Evolutionary conservation across 2,797 vertebrate species (phyloP).

Genomic region (Cyprinella venusta): DNA sequence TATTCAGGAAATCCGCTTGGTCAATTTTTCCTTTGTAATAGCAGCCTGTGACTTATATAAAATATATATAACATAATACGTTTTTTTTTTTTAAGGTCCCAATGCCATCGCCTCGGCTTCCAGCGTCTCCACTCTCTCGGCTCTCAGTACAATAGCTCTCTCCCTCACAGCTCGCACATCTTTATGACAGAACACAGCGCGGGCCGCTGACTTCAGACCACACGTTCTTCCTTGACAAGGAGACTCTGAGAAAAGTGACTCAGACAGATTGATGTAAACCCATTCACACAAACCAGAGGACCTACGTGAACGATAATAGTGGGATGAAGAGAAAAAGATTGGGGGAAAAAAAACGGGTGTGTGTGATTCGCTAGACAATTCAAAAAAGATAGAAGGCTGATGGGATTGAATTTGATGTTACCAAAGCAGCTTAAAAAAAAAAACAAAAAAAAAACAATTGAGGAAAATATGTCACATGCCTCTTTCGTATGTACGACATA

Average conservation of each 20-base stretch:
- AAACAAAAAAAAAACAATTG: slow-evolving; percentile 73
- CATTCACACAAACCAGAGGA: slow-evolving; percentile 69
- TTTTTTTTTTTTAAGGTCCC: slow-evolving; percentile 77
- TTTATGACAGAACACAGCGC: slow-evolving; percentile 90
- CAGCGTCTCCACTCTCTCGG: slow-evolving; percentile 92
- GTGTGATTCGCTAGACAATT: slow-evolving; percentile 79
- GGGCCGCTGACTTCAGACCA: slow-evolving; percentile 64
- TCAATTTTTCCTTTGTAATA: background rate
- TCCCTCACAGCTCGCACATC: slow-evolving; percentile 98
- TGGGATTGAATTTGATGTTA: slow-evolving; percentile 96
- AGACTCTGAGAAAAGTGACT: slow-evolving; percentile 70
- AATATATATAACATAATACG: background rate
- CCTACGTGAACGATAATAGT: background rate
- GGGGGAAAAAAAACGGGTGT: slow-evolving; percentile 57
- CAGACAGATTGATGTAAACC: slow-evolving; percentile 65
- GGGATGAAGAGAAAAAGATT: slow-evolving; percentile 68
- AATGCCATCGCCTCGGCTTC: slow-evolving; percentile 91
- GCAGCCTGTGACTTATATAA: background rate
- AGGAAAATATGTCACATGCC: slow-evolving; percentile 93
- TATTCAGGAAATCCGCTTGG: background rate
- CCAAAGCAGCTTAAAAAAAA: slow-evolving; percentile 94
- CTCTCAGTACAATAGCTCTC: slow-evolving; percentile 96
- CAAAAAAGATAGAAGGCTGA: slow-evolving; percentile 80
- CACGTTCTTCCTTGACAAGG: slow-evolving; percentile 65
- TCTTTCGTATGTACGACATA: slow-evolving; percentile 99